Percentiles rank a stretch among this genome's conserved stretches.
These are phyloP conservation scores for Clytia hemisphaerica DNA, from an alignment of 30 jellyfish, hydroid and myxozoan species.

Conservation along the genomic window DNA sequence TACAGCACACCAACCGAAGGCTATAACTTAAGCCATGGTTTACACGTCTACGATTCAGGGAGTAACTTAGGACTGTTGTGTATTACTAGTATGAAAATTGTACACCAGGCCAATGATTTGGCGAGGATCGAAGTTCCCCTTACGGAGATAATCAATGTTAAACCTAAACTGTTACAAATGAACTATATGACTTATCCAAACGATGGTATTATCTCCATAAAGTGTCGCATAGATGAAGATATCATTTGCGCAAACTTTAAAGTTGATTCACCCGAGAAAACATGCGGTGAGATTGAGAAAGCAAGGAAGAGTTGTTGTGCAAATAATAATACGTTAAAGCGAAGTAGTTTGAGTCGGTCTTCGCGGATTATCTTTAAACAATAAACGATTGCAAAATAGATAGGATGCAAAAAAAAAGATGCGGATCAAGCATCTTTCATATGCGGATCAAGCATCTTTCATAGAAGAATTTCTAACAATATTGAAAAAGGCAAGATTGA, in stretches of 20 bases:
- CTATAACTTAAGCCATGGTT: constrained; percentile 2
- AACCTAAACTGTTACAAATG: constrained; percentile 9
- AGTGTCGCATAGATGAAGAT: background rate
- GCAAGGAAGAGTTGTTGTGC: background rate
- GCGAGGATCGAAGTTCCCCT: constrained; percentile 6
- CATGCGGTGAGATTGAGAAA: background rate
- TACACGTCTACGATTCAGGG: background rate
- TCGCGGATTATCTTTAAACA: too few relatives aligned
- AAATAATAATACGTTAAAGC: background rate
- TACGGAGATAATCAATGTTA: background rate
- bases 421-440: too few relatives aligned
- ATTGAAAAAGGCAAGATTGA: too few relatives aligned
- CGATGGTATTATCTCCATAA: background rate
- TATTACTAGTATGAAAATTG: background rate
- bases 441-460: too few relatives aligned
- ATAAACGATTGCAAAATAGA: too few relatives aligned
- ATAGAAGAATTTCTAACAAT: too few relatives aligned
- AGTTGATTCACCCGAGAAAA: background rate
- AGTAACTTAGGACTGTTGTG: constrained; percentile 4
- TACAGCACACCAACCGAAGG: constrained; percentile 7
- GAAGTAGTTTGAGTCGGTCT: background rate
- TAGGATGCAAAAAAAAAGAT: too few relatives aligned
- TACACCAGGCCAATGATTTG: constrained; percentile 14
- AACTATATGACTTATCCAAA: constrained; percentile 18
- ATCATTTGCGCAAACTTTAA: constrained; percentile 6